These are phyloP conservation scores for Anthopleura sola DNA, from an alignment of 64 coral and sea anemone genomes.

Conservation along the genomic window DNA sequence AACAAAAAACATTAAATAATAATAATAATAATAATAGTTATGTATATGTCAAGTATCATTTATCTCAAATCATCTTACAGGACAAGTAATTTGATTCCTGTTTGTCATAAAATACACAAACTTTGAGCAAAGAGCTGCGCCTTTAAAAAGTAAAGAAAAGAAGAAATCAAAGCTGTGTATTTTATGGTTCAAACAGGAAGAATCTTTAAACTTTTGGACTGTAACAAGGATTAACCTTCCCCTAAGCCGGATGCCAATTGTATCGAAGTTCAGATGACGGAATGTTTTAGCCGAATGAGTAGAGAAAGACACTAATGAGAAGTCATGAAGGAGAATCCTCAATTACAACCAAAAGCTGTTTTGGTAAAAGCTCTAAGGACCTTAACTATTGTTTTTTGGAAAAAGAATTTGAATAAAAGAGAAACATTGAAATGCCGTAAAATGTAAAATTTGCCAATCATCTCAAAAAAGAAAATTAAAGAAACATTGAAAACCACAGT, in stretches of 20 bases:
- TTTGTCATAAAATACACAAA: background rate
- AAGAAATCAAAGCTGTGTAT: background rate
- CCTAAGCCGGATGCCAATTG: background rate
- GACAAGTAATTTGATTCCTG: background rate
- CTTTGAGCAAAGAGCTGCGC: background rate
- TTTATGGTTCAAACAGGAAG: background rate
- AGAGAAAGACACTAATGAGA: background rate
- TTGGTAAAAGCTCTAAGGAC: background rate
- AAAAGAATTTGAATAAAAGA: background rate
- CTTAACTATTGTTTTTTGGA: background rate
- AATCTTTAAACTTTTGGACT: background rate
- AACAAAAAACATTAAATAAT: background rate
- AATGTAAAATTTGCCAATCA: background rate
- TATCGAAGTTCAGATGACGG: background rate
- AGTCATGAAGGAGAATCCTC: background rate
- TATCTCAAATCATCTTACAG: background rate
- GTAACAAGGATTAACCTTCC: background rate
- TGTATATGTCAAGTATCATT: background rate
- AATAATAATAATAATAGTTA: background rate
- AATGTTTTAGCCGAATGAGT: background rate
- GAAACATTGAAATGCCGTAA: too few relatives aligned
- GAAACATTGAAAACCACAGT: background rate
- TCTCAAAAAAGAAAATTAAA: background rate
- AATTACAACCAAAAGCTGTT: background rate
- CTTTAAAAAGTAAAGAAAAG: background rate